Evolutionary conservation across 2,888 invertebrate genomes (phyloP), one percentile per base, ranked within the genome.

Genomic region (Volucella inflata): DNA sequence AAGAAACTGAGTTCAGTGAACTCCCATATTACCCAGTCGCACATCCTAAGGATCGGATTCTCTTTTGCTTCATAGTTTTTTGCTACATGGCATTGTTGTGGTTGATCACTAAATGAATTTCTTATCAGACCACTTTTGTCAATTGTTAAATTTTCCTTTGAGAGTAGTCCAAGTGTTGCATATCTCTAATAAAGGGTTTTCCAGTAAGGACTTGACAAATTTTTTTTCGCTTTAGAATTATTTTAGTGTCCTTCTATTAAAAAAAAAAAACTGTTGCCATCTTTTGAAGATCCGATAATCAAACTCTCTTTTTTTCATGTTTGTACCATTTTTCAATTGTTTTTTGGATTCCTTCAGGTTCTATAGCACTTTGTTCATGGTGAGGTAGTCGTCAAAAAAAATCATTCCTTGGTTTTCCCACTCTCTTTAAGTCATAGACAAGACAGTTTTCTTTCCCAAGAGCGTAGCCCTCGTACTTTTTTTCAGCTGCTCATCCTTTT

Each of bases 401-500:
- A 21, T 21, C 21, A 21, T 21, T 21, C 21, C 6, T 30, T 30
- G 6, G 30, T 12, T 40, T 60, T 50, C 48, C 40, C 6, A 48
- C 10, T 51, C n/a, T 65, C 51, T 9, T 40, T 8, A 4, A 71
- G 21, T 53, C 12, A 57, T 11, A 79, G 17, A 4, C 65, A 67
- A 36, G 16, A 65, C 55, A n/a, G 65, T n/a, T 57, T n/a, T 57
- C 75, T 57, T 57, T 14, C 10, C 59, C 57, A 14, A 76, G 67
- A 36, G 48, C 42, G 12, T 74, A 62, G 21, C 4, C 4, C 21
- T 21, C 21, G 2, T 21, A 21, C 3, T 64, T 64, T 42, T 62
- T 65, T 65, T 65, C 50, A 42, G 68, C 57, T 72, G 21, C 62
- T 57, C 48, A 38, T 76, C 59, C 16, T 70, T 78, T 65, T 4